phyloP scores from a whole-genome alignment of 2,113 vertebrate species.

The Tachuris rubrigastra region DNA sequence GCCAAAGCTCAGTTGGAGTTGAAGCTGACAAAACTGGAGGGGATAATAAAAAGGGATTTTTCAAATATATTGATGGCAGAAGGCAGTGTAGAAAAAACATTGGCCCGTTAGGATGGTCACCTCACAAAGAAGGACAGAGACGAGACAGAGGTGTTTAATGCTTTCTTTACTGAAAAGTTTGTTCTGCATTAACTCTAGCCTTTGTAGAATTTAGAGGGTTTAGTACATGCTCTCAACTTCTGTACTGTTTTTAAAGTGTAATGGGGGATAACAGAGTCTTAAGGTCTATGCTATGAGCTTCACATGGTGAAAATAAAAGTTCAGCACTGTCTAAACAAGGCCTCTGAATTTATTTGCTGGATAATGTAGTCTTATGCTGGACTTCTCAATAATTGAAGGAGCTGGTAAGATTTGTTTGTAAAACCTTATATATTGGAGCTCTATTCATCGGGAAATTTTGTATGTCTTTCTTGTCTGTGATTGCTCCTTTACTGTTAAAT shows the following conservation, averaged over 20 bases:
- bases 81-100: background rate
- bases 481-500: background rate
- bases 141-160: background rate
- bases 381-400: background rate
- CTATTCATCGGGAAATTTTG: background rate
- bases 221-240: background rate
- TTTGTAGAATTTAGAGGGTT: background rate
- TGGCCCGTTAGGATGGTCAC: background rate
- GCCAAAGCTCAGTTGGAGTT: background rate
- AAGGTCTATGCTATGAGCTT: background rate
- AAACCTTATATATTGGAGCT: background rate
- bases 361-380: background rate
- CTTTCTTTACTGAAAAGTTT: background rate
- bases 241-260: background rate
- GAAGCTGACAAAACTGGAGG: background rate
- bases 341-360: background rate
- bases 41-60: background rate
- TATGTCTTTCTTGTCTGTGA: background rate
- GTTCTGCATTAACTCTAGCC: background rate
- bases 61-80: background rate
- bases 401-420: background rate
- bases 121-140: background rate
- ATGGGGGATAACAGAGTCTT: background rate
- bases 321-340: background rate
- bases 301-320: background rate